These are phyloP conservation scores for Aphelenchoides bicaudatus DNA, from an alignment of 2,888 invertebrate genomes.

Conservation along the genomic window DNA sequence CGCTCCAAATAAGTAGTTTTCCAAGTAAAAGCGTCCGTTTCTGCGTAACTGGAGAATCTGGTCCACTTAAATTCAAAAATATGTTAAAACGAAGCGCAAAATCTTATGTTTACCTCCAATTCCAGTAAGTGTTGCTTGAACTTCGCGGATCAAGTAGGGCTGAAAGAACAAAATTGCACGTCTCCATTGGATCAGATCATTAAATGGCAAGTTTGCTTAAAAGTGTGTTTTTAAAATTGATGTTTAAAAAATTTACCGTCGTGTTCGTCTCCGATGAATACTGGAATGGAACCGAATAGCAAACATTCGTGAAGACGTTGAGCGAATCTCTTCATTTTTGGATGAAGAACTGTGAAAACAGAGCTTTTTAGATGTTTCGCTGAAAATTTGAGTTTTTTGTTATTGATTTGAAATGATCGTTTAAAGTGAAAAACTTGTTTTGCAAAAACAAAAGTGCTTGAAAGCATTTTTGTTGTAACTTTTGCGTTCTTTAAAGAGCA, in stretches of 20 bases:
- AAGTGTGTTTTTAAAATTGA: no score
- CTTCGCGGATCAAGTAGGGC: neutral
- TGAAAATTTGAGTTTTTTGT: no score
- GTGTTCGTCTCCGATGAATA: slow-evolving; percentile 26
- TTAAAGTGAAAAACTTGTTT: no score
- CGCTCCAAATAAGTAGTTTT: slow-evolving; percentile 69
- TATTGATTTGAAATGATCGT: no score
- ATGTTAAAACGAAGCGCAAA: slow-evolving; percentile 15
- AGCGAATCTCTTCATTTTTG: slow-evolving; percentile 16
- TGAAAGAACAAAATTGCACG: neutral
- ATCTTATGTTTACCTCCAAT: slow-evolving; percentile 22
- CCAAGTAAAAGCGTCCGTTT: slow-evolving; percentile 84
- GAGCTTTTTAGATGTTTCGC: neutral
- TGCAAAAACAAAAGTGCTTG: no score
- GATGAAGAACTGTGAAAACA: slow-evolving; percentile 1
- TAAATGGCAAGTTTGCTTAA: neutral
- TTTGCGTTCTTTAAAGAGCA: no score
- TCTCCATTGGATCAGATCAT: neutral
- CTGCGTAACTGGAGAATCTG: slow-evolving; percentile 69
- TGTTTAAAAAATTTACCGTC: no score
- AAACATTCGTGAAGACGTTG: slow-evolving; percentile 32
- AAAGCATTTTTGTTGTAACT: no score
- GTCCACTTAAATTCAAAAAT: no score
- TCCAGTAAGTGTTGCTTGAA: neutral
- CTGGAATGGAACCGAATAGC: slow-evolving; percentile 37